Evolutionary conservation across 2,113 vertebrate species (phyloP).

Genomic region (Helogale parvula): DNA sequence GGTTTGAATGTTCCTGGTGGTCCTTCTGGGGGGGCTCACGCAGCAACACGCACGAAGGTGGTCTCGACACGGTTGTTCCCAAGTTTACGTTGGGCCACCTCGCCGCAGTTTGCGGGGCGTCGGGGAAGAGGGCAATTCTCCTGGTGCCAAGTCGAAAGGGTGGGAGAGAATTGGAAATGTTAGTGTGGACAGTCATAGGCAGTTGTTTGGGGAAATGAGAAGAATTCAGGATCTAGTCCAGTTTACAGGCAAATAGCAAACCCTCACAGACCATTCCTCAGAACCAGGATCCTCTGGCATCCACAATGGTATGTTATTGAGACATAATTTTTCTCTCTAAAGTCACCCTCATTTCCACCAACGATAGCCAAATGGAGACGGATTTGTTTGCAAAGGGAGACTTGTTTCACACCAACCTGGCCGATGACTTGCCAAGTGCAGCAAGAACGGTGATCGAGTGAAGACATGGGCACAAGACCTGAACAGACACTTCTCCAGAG

Average conservation of each 20-base stretch:
- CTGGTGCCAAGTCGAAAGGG: background rate
- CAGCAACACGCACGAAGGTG: background rate
- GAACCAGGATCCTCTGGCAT: background rate
- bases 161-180: background rate
- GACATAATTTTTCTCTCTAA: background rate
- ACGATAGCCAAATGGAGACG: background rate
- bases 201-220: background rate
- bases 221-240: background rate
- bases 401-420: background rate
- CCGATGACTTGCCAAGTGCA: background rate
- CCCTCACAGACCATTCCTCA: background rate
- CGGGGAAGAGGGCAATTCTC: background rate
- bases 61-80: background rate
- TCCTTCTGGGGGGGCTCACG: background rate
- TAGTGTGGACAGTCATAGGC: background rate
- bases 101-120: background rate
- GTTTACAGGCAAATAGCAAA: background rate
- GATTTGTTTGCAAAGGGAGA: background rate
- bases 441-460: background rate
- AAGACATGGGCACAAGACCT: too few relatives aligned
- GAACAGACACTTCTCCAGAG: too few relatives aligned
- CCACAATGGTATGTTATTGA: background rate
- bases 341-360: background rate
- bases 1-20: background rate
- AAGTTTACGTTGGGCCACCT: background rate